phyloP scores from a whole-genome alignment of 2,888 invertebrate genomes.

The Rhagonycha lutea region DNA sequence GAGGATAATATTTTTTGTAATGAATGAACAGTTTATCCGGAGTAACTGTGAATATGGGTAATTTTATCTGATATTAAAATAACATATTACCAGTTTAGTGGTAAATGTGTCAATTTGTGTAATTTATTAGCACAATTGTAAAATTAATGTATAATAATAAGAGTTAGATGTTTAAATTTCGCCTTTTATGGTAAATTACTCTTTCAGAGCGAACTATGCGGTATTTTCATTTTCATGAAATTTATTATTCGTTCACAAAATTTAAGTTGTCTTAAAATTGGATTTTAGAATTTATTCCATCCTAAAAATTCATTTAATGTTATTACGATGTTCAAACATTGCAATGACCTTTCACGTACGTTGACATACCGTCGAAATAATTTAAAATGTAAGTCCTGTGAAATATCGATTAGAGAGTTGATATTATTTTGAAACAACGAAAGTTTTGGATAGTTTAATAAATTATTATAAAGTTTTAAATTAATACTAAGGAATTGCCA shows the following conservation, averaged over 20 bases:
- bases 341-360: no score
- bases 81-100: background rate
- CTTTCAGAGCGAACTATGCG: background rate
- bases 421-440: no score
- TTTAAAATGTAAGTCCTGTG: background rate
- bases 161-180: background rate
- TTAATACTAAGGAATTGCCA: no score
- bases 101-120: slow-evolving; percentile 13
- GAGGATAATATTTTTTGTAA: slow-evolving; percentile 4
- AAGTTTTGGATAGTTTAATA: background rate
- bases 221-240: background rate
- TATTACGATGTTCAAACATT: background rate
- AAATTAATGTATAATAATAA: slow-evolving; percentile 6
- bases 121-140: slow-evolving; percentile 12
- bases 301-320: background rate
- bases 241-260: background rate
- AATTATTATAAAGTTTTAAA: no score
- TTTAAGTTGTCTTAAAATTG: background rate
- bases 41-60: slow-evolving; percentile 12
- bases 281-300: background rate
- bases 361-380: background rate
- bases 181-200: slow-evolving; percentile 1
- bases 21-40: slow-evolving; percentile 12
- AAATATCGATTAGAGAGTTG: background rate
- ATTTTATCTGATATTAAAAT: slow-evolving; percentile 5